Evolutionary conservation across 2,888 invertebrate species (phyloP).

Genomic region (Pachliopta kotzebuea): DNA sequence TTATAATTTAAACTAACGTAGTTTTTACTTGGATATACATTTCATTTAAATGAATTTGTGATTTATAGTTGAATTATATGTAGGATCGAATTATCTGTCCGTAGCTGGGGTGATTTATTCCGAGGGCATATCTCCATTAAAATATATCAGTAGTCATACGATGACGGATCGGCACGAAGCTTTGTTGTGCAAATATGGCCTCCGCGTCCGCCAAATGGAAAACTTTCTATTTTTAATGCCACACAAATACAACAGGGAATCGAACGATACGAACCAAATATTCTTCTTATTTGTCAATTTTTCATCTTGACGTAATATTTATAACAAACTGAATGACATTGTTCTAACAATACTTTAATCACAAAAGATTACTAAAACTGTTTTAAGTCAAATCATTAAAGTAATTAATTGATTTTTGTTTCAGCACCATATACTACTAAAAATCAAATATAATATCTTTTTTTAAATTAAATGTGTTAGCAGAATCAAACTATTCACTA

Average conservation of each 20-base stretch:
- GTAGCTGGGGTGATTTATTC: conserved; percentile 42
- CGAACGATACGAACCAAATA: background rate
- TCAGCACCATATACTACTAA: too few relatives aligned
- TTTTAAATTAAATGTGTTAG: too few relatives aligned
- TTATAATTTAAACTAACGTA: too few relatives aligned
- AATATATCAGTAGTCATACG: conserved; percentile 77
- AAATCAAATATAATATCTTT: too few relatives aligned
- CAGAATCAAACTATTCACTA: too few relatives aligned
- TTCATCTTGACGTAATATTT: background rate
- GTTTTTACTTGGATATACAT: too few relatives aligned
- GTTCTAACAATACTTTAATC: too few relatives aligned
- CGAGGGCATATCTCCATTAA: conserved; percentile 77
- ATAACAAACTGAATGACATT: background rate
- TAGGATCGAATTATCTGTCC: conserved; percentile 36
- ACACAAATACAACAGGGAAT: conserved; percentile 31
- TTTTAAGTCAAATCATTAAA: too few relatives aligned
- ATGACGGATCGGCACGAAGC: conserved; percentile 71
- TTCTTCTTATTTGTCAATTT: background rate
- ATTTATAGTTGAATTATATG: background rate
- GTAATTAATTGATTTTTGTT: too few relatives aligned
- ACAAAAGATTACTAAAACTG: too few relatives aligned
- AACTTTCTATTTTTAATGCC: conserved; percentile 39
- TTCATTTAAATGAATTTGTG: too few relatives aligned
- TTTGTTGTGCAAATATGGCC: conserved; percentile 74
- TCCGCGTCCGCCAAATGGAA: conserved; percentile 36